Base-by-base conservation (phyloP, 1,140 invertebrate species). In the Triops longicaudatus region DNA sequence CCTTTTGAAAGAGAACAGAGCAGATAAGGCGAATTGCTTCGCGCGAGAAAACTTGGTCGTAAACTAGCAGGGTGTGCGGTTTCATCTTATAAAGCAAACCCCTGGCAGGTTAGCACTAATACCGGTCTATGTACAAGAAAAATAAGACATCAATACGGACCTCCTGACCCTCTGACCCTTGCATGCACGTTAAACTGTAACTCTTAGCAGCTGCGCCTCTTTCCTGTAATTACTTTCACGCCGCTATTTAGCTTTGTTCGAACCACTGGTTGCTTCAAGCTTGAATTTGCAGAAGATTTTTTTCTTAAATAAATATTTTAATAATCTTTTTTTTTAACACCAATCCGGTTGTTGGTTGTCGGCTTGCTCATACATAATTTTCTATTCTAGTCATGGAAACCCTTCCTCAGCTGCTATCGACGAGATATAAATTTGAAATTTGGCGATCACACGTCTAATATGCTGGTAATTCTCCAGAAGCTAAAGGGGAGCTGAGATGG, bases 41-140 rank as follows among this genome's bases (percentile, higher is more conserved):
- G 50, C 50, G 50, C 50, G 50, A 63, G 50, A 63, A 63, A 63
- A 63, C 10, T 63, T 63, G 50, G 50, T 63, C 50, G 50, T 63
- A 63, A 63, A 63, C 14, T 63, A 22, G 50, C 50, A 63, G 50
- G 50, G 50, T 63, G 50, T 63, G 50, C n/a, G 50, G 17, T 17
- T 63, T 14, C 10, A 1, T 14, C 7, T 37, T 63, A 63, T 63
- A 63, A 63, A 63, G 22, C 7, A 63, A 9, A 6, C 10, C 6
- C 50, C 17, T 22, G 50, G 50, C 14, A 63, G 31, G 31, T 22
- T 63, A n/a, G 50, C 14, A 63, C 50, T 63, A 63, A 63, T 63
- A 63, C 50, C 50, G 50, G 50, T 63, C 50, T 63, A 9, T 5
- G 50, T 22, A 22, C n/a, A 22, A 22, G 50, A 63, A 63, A 63